Base-by-base conservation (phyloP, 1,140 invertebrate species). In the Lepidurus apus region DNA sequence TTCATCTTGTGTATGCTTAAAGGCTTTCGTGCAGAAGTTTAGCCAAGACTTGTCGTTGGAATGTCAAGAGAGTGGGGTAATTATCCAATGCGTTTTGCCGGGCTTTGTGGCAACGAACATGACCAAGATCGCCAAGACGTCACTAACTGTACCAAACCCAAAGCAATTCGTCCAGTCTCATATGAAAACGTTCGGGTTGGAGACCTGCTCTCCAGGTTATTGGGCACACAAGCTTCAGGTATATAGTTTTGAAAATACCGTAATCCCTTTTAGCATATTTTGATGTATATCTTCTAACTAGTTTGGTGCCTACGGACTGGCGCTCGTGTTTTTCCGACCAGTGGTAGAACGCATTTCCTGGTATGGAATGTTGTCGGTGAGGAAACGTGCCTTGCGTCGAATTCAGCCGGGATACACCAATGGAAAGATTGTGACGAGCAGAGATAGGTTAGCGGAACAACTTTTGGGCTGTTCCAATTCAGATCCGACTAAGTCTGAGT, bases 31-130 rank as follows among this genome's bases (percentile, higher is more conserved):
- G 0, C 89, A 93, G 21, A 96, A 94, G 85, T 91, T 98, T 77
- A 92, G 93, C 26, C 89, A 89, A 42, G 92, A 95, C 82, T 86
- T 97, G 26, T 88, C 90, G 6, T 89, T 89, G 9, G 95, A 98
- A 85, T 96, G 95, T 81, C 86, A 85, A 17, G 88, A 89, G 7
- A 88, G 89, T 78, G 95, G 95, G 5, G 91, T 98, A 2, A 90
- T 91, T 17, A 87, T 96, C 5, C 93, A 98, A 87, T 93, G 92
- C 83, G 87, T 98, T 1, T 84, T 92, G 74, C 96, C 96, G 0
- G 95, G 93, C 26, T 95, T 93, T 82, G 95, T 98, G 0, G 93
- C 94, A 6, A 95, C 95, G 0, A 97, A 97, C 82, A 95, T 98
- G 95, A 93, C 93, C 24, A 93, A 93, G 82, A 93, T 97, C 78